phyloP scores from a whole-genome alignment of 2,888 invertebrate species.

The Stenotaenia linearis region DNA sequence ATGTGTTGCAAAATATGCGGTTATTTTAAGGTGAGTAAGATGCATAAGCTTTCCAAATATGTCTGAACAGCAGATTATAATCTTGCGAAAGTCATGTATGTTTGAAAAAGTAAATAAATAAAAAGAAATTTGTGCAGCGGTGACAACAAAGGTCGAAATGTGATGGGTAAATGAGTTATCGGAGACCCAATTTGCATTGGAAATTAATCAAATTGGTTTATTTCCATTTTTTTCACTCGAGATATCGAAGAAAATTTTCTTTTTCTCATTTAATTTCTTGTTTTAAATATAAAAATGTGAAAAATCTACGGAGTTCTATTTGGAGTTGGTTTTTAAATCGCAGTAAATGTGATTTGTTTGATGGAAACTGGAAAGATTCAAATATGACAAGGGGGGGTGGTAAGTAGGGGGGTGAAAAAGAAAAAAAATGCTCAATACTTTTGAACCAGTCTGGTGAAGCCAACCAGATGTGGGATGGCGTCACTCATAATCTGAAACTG shows the following conservation, averaged over 20 bases:
- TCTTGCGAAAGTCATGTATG: not conserved
- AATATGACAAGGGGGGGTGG: not conserved
- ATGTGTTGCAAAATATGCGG: not conserved
- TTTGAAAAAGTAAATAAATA: too few species aligned
- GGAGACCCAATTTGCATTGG: too few species aligned
- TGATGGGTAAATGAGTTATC: too few species aligned
- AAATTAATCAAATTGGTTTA: too few species aligned
- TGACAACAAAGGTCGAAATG: too few species aligned
- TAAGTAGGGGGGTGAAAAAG: not conserved
- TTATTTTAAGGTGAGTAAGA: not conserved
- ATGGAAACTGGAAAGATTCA: not conserved
- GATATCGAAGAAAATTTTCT: too few species aligned
- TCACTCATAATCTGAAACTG: constrained; percentile 6
- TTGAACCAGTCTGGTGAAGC: not conserved
- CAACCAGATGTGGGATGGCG: constrained; percentile 13
- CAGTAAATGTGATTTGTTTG: not conserved
- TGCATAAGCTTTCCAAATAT: not conserved
- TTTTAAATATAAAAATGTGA: too few species aligned
- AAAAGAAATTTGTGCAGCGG: too few species aligned
- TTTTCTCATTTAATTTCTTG: too few species aligned
- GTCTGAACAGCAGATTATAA: not conserved
- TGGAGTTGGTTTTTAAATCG: not conserved
- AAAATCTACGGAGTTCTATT: too few species aligned
- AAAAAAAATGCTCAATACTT: not conserved
- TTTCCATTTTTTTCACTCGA: too few species aligned